phyloP scores from a whole-genome alignment of 2,797 vertebrate genomes.

The Gymnothorax javanicus region DNA sequence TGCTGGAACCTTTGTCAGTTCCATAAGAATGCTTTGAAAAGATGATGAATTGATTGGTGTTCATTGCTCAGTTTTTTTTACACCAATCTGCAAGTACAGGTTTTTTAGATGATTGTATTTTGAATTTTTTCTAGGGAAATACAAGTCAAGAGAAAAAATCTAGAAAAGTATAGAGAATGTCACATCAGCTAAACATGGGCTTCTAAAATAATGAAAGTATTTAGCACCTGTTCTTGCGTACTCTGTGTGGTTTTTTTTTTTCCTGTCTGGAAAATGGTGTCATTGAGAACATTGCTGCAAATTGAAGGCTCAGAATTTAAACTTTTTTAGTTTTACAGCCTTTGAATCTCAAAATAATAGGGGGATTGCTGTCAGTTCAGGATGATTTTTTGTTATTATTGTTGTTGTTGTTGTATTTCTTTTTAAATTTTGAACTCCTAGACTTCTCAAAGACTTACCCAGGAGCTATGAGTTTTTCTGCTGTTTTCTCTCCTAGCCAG shows the following conservation, averaged over 20 bases:
- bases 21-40: neutral
- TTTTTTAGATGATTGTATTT: too few species aligned
- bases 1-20: neutral
- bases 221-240: neutral
- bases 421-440: neutral
- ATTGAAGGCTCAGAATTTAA: neutral
- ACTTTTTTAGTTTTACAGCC: neutral
- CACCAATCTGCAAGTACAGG: too few species aligned
- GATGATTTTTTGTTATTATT: too few species aligned
- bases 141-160: neutral
- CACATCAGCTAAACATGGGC: neutral
- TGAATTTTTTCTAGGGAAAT: too few species aligned
- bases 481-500: neutral
- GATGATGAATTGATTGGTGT: neutral
- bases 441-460: neutral
- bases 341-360: neutral
- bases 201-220: neutral
- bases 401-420: too few species aligned
- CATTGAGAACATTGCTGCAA: neutral
- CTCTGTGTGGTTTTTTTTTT: neutral
- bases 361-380: too few species aligned
- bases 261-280: neutral
- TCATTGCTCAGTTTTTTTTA: neutral
- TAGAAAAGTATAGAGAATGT: neutral
- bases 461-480: neutral